Percentiles rank a stretch among this genome's conserved stretches.
phyloP scores from a whole-genome alignment of 2,113 vertebrate genomes.

The Callipepla californica region DNA sequence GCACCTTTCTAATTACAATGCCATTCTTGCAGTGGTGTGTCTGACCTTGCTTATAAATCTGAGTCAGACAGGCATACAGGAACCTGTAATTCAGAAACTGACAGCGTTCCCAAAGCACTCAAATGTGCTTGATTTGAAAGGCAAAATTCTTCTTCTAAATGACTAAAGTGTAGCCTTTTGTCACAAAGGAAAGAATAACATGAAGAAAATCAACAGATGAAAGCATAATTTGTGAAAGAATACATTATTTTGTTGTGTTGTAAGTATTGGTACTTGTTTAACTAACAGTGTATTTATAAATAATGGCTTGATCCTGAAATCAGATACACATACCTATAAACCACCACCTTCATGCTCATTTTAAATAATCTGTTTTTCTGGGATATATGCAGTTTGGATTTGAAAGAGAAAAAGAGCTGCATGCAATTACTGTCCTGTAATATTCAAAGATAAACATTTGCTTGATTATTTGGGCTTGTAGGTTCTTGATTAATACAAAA shows the following conservation, averaged over 20 bases:
- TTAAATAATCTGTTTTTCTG: background rate
- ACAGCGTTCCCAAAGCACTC: background rate
- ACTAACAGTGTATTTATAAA: background rate
- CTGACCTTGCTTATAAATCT: conserved; percentile 62
- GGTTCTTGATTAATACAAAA: background rate
- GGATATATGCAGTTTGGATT: background rate
- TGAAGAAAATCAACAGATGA: background rate
- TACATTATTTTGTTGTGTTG: background rate
- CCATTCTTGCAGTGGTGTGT: background rate
- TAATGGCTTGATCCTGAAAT: background rate
- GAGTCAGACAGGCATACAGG: background rate
- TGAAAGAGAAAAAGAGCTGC: background rate
- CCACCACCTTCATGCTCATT: background rate
- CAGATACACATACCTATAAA: background rate
- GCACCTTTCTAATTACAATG: conserved; percentile 53
- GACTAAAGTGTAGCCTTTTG: background rate
- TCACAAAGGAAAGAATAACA: background rate
- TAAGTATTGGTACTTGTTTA: background rate
- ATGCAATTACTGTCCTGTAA: rapidly evolving
- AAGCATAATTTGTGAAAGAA: background rate
- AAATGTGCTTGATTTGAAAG: background rate
- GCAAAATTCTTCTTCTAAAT: background rate
- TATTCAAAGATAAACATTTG: background rate
- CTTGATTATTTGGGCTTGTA: background rate
- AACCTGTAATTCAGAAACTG: conserved; percentile 27